Percentiles rank a stretch among this genome's conserved stretches.
Conservation (phyloP, 2,888 invertebrate genomes). For the Calephelis perditalis region DNA sequence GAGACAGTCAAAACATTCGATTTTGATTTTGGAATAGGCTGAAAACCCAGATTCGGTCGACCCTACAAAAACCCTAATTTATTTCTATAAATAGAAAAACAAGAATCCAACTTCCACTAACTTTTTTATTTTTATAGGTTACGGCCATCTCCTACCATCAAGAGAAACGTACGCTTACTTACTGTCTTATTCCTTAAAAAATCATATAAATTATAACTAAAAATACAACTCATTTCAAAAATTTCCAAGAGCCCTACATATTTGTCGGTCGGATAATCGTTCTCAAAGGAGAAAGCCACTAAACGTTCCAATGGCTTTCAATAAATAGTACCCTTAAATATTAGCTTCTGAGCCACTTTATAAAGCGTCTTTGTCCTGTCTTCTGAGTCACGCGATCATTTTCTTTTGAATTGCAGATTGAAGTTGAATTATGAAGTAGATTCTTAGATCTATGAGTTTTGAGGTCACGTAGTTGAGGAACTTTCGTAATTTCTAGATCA, state of each 20-base stretch:
- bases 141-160: too few relatives aligned
- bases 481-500: neutral
- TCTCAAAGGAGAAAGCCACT: slow-evolving; percentile 31
- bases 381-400: slow-evolving; percentile 25
- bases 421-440: slow-evolving; percentile 18
- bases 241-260: slow-evolving; percentile 24
- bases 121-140: too few relatives aligned
- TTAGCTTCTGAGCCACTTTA: slow-evolving; percentile 28
- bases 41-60: too few relatives aligned
- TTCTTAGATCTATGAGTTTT: neutral
- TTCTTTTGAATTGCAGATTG: slow-evolving; percentile 20
- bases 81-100: too few relatives aligned
- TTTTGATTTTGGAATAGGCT: too few relatives aligned
- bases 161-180: too few relatives aligned
- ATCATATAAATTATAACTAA: too few relatives aligned
- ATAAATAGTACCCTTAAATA: slow-evolving; percentile 31
- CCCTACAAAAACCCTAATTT: too few relatives aligned
- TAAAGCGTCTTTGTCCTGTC: slow-evolving; percentile 29
- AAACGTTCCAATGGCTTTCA: slow-evolving; percentile 29
- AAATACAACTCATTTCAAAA: slow-evolving; percentile 10
- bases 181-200: too few relatives aligned
- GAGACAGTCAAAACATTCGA: too few relatives aligned
- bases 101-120: too few relatives aligned
- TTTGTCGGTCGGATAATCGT: slow-evolving; percentile 27
- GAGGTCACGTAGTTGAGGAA: neutral